phyloP scores from a whole-genome alignment of 2,888 invertebrate genomes.

The Napeogenes sylphis region DNA sequence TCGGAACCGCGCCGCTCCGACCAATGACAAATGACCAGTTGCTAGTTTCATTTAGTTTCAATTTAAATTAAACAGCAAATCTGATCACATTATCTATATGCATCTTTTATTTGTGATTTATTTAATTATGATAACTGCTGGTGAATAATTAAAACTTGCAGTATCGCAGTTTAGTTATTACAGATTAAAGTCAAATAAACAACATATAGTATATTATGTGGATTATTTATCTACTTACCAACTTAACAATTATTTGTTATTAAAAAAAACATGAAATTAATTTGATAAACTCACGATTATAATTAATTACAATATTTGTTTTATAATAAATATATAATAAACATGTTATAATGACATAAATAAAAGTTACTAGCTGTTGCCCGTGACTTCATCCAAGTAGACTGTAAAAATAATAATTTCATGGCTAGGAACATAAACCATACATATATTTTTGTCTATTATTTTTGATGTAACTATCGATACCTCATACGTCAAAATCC shows the following conservation, averaged over 20 bases:
- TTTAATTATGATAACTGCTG: conserved; percentile 2
- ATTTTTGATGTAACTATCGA: no score
- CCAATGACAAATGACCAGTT: conserved; percentile 72
- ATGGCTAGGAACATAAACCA: no score
- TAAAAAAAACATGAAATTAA: no score
- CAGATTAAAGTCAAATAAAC: background rate
- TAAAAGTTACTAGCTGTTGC: no score
- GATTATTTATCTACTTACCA: background rate
- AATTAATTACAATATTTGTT: no score
- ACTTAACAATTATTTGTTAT: background rate
- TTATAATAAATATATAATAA: no score
- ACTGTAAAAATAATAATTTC: no score
- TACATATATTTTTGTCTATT: no score
- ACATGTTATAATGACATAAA: no score
- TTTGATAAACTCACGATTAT: no score
- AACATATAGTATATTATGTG: background rate
- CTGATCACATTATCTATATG: conserved; percentile 27
- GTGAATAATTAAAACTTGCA: conserved; percentile 2
- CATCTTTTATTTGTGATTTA: conserved; percentile 8
- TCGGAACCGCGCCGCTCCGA: conserved; percentile 49
- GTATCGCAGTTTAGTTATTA: background rate
- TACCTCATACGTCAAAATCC: no score
- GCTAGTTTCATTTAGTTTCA: conserved; percentile 69
- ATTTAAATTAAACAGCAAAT: conserved; percentile 60
- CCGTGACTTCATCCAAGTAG: no score